A percentile compares a stretch with the other conserved stretches of the same genome.
These are phyloP conservation scores for Hyposoter dolosus DNA, from an alignment of 2,888 invertebrate species.

Conservation along the genomic window DNA sequence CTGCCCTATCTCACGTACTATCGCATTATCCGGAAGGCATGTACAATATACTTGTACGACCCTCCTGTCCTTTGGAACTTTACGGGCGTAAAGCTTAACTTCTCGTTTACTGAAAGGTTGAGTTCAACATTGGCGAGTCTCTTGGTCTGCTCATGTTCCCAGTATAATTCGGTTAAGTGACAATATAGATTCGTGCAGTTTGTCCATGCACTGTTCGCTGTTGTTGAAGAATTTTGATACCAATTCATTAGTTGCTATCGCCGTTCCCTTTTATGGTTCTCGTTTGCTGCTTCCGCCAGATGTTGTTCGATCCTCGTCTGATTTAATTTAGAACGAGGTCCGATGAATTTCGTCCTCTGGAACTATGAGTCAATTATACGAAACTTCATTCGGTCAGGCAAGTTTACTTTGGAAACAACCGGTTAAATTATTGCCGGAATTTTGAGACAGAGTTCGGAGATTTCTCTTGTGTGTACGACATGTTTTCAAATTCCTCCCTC, in stretches of 20 bases:
- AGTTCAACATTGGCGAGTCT: neutral
- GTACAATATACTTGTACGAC: conserved; percentile 4
- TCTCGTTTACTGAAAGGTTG: conserved; percentile 1
- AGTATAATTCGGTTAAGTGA: neutral
- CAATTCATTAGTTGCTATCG: neutral
- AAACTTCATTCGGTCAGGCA: conserved; percentile 1
- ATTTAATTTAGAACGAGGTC: neutral
- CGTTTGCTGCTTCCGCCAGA: neutral
- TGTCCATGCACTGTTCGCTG: neutral
- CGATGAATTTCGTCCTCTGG: neutral
- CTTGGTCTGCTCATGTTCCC: neutral
- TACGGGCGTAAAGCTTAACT: neutral
- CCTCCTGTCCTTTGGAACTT: neutral
- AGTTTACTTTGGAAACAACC: conserved; percentile 3
- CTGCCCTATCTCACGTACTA: neutral
- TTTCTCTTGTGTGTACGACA: conserved; percentile 15
- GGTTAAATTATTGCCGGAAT: neutral
- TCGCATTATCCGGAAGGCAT: conserved; percentile 12
- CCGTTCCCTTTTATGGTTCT: neutral
- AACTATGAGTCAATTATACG: neutral
- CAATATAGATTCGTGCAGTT: neutral
- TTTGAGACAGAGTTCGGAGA: neutral
- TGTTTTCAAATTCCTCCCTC: conserved; percentile 13
- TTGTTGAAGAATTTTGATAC: neutral
- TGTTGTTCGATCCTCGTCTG: neutral